These are phyloP conservation scores for Gallinago paraguaiae DNA, from an alignment of 2,113 vertebrate species.

Conservation along the genomic window DNA sequence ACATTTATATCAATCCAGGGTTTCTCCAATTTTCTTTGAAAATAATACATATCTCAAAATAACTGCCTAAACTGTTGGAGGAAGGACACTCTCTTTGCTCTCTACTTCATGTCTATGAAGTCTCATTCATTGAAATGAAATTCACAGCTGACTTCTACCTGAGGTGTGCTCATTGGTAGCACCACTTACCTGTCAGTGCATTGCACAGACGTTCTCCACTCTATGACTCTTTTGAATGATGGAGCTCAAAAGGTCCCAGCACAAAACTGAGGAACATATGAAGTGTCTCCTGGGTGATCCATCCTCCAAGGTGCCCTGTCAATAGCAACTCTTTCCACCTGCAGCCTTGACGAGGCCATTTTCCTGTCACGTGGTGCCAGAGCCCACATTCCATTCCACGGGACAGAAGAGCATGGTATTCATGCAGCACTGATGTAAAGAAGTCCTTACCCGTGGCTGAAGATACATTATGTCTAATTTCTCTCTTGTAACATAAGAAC, in stretches of 20 bases:
- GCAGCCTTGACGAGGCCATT: not conserved
- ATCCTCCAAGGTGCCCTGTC: not conserved
- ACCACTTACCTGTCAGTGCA: too few species aligned
- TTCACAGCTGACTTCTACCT: not conserved
- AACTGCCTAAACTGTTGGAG: not conserved
- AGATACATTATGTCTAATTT: not conserved
- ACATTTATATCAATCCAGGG: not conserved
- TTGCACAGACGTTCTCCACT: not conserved
- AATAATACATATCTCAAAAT: not conserved
- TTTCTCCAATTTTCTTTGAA: not conserved
- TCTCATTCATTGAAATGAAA: not conserved
- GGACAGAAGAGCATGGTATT: not conserved
- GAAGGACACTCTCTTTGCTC: not conserved
- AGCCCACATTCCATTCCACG: not conserved
- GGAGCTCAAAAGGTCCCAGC: not conserved
- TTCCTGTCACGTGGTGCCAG: not conserved
- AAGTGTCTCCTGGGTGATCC: not conserved
- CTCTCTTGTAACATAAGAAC: not conserved
- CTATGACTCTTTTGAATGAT: not conserved
- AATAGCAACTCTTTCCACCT: not conserved
- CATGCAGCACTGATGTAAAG: not conserved
- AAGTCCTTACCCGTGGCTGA: not conserved
- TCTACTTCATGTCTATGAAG: not conserved
- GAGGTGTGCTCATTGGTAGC: not conserved
- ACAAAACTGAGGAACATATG: rapidly evolving